A percentile compares a stretch with the other conserved stretches of the same genome.
These are phyloP conservation scores for Pelobates fuscus DNA, from an alignment of 2,113 vertebrate species.

Conservation along the genomic window DNA sequence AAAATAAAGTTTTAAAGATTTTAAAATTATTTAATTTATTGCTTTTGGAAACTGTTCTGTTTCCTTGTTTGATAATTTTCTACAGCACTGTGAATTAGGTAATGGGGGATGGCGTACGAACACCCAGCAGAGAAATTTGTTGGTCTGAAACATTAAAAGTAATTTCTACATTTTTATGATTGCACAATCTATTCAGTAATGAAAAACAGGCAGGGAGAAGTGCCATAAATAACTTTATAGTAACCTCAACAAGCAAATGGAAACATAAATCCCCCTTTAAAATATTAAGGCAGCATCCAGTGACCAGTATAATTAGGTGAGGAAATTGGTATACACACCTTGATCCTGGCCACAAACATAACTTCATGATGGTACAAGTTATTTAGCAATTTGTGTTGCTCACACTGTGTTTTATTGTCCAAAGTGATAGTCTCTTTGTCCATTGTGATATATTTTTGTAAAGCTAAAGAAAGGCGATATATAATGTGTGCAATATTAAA, in stretches of 20 bases:
- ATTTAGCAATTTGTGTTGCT: not conserved
- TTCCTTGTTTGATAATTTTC: not conserved
- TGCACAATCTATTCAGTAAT: slow-evolving; percentile 27
- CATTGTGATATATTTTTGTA: not conserved
- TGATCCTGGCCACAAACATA: not conserved
- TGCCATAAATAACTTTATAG: slow-evolving; percentile 26
- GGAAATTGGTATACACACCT: not conserved
- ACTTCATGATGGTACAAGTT: not conserved
- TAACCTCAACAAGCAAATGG: not conserved
- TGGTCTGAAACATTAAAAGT: slow-evolving; percentile 5
- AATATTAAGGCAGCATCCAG: slow-evolving; percentile 15
- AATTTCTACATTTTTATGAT: slow-evolving; percentile 25
- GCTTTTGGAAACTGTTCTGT: not conserved
- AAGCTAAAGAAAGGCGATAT: not conserved
- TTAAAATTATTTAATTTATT: slow-evolving; percentile 5
- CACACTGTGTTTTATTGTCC: not conserved
- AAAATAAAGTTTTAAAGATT: not conserved
- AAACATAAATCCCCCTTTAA: not conserved
- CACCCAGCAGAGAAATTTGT: slow-evolving; percentile 11
- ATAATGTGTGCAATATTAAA: not conserved
- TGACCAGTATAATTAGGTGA: not conserved
- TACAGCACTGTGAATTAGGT: not conserved
- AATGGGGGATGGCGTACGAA: not conserved
- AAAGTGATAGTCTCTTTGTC: not conserved
- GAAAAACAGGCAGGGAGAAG: slow-evolving; percentile 20